Evolutionary conservation across 1,140 invertebrate genomes (phyloP).

Genomic region (Drosophila ogumai): DNA sequence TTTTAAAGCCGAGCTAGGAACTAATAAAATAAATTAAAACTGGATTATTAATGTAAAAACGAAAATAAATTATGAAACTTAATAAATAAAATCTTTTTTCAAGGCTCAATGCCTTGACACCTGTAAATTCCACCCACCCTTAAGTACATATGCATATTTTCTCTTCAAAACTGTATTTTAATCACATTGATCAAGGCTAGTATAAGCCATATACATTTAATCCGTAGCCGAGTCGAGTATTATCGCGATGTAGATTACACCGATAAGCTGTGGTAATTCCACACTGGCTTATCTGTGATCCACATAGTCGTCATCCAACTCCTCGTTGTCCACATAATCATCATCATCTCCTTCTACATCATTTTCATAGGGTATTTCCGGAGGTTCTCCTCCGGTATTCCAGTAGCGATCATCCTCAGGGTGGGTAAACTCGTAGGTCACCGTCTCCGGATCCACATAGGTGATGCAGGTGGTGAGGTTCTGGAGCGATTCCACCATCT

Average conservation of each 20-base stretch:
- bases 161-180: slow-evolving; percentile 16
- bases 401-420: slow-evolving; percentile 74
- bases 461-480: slow-evolving; percentile 72
- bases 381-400: slow-evolving; percentile 58
- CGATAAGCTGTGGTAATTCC: slow-evolving; percentile 24
- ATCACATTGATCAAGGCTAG: slow-evolving; percentile 16
- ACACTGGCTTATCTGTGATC: slow-evolving; percentile 51
- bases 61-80: background rate
- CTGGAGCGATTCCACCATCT: slow-evolving; percentile 65
- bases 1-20: background rate
- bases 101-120: no score
- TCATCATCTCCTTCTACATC: slow-evolving; percentile 41
- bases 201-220: background rate
- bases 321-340: slow-evolving; percentile 13
- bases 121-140: background rate
- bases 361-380: slow-evolving; percentile 60
- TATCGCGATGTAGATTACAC: slow-evolving; percentile 5
- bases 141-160: background rate
- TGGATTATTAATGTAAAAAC: background rate
- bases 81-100: background rate
- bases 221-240: background rate
- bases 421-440: slow-evolving; percentile 65
- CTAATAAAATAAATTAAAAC: background rate
- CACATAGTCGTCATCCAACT: slow-evolving; percentile 58
- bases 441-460: slow-evolving; percentile 46